phyloP scores from a whole-genome alignment of 2,797 vertebrate species.

The Pseudopleuronectes americanus region DNA sequence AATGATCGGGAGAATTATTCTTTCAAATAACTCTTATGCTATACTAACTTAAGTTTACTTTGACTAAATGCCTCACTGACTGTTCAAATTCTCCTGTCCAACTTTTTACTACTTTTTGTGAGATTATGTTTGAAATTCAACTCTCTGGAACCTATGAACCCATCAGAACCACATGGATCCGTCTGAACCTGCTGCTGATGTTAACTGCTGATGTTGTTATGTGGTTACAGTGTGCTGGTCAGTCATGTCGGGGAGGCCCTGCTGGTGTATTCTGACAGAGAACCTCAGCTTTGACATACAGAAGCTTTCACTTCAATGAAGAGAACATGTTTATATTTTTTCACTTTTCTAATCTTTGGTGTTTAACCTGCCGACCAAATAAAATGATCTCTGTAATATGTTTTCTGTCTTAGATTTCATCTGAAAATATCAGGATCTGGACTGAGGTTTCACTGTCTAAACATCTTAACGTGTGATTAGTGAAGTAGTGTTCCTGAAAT shows the following conservation, averaged over 20 bases:
- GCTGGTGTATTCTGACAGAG: constrained; percentile 86
- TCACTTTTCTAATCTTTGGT: constrained; percentile 28
- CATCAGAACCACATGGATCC: neutral
- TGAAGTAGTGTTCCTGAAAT: neutral
- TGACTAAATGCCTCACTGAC: no score
- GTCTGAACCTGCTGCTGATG: neutral
- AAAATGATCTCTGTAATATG: constrained; percentile 7
- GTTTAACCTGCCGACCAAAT: constrained; percentile 32
- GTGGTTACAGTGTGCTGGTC: constrained; percentile 73
- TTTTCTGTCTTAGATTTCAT: neutral
- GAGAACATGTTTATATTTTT: constrained; percentile 17
- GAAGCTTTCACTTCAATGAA: constrained; percentile 14
- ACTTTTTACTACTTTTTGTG: no score
- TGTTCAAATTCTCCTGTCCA: no score
- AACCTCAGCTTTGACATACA: constrained; percentile 47
- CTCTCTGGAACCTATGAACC: neutral
- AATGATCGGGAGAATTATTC: no score
- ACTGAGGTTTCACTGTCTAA: no score
- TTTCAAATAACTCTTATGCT: no score
- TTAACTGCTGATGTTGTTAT: neutral
- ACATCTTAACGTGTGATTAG: no score
- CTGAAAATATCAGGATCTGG: neutral
- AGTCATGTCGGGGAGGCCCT: constrained; percentile 88
- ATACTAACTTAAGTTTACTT: no score
- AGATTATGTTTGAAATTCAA: neutral